These are phyloP conservation scores for Drosophila ambigua DNA, from an alignment of 1,140 invertebrate species.

Conservation along the genomic window DNA sequence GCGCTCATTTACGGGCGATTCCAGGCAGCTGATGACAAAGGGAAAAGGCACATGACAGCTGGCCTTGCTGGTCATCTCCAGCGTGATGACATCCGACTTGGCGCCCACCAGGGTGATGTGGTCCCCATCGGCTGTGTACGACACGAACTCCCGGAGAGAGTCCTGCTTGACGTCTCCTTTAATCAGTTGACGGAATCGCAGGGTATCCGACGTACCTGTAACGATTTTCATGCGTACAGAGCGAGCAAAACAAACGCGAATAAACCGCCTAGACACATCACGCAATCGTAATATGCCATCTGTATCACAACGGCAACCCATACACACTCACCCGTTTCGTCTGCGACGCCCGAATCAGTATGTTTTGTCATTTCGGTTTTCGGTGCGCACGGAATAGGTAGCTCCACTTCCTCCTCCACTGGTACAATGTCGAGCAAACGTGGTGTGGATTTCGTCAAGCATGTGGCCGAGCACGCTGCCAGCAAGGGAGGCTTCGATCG, in stretches of 20 bases:
- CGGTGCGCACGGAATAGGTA: constrained; percentile 28
- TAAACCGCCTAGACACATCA: constrained; percentile 1
- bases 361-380: constrained; percentile 42
- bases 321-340: constrained; percentile 27
- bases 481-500: constrained; percentile 83
- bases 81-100: constrained; percentile 39
- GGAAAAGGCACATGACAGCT: constrained; percentile 29
- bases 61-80: constrained; percentile 52
- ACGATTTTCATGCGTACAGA: constrained; percentile 22
- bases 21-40: constrained; percentile 24
- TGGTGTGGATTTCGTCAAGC: constrained; percentile 78
- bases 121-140: constrained; percentile 17
- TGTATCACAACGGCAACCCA: constrained; percentile 1
- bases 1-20: neutral
- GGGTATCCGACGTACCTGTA: neutral
- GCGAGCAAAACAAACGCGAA: constrained; percentile 63
- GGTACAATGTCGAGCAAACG: constrained; percentile 73
- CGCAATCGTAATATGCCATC: constrained; percentile 1
- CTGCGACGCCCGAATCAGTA: constrained; percentile 31
- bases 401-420: neutral
- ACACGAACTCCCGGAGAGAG: constrained; percentile 46
- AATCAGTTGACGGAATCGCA: constrained; percentile 32
- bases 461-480: constrained; percentile 62
- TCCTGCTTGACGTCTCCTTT: constrained; percentile 47
- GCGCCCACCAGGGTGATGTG: constrained; percentile 48